Conservation (phyloP, 1,140 invertebrate genomes). For the Lamellibrachia luymesi region DNA sequence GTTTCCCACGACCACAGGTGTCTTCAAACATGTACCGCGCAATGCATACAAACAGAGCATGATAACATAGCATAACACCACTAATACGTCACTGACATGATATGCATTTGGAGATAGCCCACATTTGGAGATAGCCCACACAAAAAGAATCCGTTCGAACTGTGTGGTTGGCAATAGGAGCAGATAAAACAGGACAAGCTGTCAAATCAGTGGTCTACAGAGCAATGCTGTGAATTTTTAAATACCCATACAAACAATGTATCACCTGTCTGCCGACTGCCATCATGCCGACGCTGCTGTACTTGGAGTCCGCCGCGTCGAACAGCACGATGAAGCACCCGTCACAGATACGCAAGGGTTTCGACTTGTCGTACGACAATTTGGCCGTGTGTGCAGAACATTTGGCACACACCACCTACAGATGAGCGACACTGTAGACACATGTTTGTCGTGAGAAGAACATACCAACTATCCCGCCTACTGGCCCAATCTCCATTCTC, state of each 20-base stretch:
- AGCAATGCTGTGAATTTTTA: background rate
- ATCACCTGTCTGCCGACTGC: background rate
- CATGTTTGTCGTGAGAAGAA: background rate
- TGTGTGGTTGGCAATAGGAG: background rate
- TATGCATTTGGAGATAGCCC: background rate
- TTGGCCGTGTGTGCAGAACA: slow-evolving; percentile 59
- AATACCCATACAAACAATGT: no score
- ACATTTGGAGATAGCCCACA: background rate
- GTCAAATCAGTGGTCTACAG: background rate
- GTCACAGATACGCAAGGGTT: slow-evolving; percentile 58
- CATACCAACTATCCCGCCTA: no score
- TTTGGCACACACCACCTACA: slow-evolving; percentile 61
- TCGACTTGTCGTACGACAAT: slow-evolving; percentile 57
- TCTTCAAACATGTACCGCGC: no score
- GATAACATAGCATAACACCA: background rate
- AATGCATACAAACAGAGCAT: background rate
- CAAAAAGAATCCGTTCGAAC: background rate
- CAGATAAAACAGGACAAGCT: background rate
- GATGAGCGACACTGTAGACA: slow-evolving; percentile 12
- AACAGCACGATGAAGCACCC: slow-evolving; percentile 52
- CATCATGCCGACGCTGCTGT: background rate
- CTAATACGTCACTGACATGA: background rate
- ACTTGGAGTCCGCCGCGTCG: background rate
- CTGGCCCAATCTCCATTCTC: no score
- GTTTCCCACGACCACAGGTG: no score